A percentile compares a stretch with the other conserved stretches of the same genome.
Conservation (phyloP, 2,113 vertebrate genomes). For the Hylia prasina region DNA sequence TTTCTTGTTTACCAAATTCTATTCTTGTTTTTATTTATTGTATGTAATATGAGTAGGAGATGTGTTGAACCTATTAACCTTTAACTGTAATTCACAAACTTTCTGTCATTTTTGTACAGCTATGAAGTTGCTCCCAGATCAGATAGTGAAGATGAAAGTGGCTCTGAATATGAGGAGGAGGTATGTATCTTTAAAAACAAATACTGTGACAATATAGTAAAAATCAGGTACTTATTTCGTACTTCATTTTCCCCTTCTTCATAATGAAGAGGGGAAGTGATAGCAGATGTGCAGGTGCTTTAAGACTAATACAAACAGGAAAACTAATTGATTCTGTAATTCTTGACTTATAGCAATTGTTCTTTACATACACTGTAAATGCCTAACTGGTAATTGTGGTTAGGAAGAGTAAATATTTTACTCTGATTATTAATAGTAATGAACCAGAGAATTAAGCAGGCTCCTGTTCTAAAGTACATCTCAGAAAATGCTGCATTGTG, state of each 20-base stretch:
- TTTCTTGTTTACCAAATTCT: neutral
- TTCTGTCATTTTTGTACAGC: constrained; percentile 59
- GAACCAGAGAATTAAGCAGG: neutral
- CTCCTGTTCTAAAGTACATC: neutral
- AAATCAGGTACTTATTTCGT: neutral
- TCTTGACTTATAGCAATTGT: neutral
- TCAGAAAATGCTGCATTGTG: neutral
- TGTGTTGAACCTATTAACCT: neutral
- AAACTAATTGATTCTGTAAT: neutral
- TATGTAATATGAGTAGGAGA: neutral
- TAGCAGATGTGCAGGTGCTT: neutral
- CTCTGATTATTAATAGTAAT: neutral
- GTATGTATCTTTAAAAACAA: constrained; percentile 66
- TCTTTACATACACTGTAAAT: neutral
- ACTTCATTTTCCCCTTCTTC: neutral
- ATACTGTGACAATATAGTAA: neutral
- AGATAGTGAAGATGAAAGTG: constrained; percentile 93
- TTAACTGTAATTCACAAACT: neutral
- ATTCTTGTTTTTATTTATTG: neutral
- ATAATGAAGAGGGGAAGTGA: neutral
- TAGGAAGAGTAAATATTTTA: neutral
- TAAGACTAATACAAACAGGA: neutral
- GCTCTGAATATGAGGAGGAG: constrained; percentile 96
- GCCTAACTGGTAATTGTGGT: neutral
- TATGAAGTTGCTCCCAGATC: constrained; percentile 97